Base-by-base conservation (phyloP, 2,888 invertebrate genomes). In the Amphimallon solstitiale region DNA sequence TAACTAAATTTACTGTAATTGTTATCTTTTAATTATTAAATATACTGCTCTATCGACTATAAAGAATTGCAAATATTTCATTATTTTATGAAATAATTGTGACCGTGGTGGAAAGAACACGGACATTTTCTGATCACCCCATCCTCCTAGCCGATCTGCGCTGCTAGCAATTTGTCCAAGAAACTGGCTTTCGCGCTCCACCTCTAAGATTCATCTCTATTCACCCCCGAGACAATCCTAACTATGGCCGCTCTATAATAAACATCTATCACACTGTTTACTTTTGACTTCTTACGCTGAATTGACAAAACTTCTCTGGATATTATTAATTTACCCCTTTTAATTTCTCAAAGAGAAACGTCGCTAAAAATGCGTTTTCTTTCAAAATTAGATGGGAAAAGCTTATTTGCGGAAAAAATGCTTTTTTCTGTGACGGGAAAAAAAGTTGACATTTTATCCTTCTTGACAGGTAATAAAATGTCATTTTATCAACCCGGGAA, bases 111-210 rank as follows among this genome's bases (percentile, higher is more conserved):
- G 63, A 73, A 71, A 64, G 65, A 59, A 63, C 49, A 56, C 37
- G 37, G 63, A 21, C 38, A 62, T 64, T 63, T 64, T 66, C 70
- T 71, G 71, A 72, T 74, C 73, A 72, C 71, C 72, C 71, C 73
- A 70, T 60, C 65, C 73, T 73, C 70, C 67, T 70, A 72, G 72
- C 76, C 73, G 77, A 77, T 77, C 77, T 77, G 76, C 76, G 76
- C 78, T 77, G 74, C 77, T 75, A 78, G 80, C 80, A 81, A 81
- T 81, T 81, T 81, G 81, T 81, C 80, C 80, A 79, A 80, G 79
- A 77, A 78, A 73, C 74, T 69, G 72, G 74, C 72, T 69, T 69
- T 70, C 69, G 70, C 76, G 78, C 79, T 78, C 80, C 79, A 78
- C 79, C 81, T 79, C 77, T 75, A 80, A 78, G 81, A 81, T 80